These are phyloP conservation scores for Crambe crambe DNA, from an alignment of 37 sponge, comb jelly and placozoan species.

Conservation along the genomic window DNA sequence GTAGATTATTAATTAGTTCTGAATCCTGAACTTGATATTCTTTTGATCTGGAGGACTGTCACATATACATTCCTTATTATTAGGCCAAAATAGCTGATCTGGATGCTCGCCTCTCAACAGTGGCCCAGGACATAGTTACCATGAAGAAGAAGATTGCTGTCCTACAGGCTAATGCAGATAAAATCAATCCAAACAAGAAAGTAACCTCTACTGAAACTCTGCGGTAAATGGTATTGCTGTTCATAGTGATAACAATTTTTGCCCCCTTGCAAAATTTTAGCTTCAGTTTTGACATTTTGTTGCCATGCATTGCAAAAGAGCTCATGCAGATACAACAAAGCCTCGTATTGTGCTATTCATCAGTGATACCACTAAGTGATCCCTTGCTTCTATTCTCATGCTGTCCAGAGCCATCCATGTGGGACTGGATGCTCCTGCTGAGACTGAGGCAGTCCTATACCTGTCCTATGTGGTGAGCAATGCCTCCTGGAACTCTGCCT, in stretches of 20 bases:
- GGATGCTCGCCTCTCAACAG: constrained; percentile 9
- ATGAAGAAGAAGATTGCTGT: constrained; percentile 9
- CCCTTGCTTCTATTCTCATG: not conserved
- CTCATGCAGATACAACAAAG: too few relatives aligned
- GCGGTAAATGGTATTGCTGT: too few relatives aligned
- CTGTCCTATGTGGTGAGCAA: constrained; percentile 76
- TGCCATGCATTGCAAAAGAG: too few relatives aligned
- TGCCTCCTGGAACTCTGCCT: constrained; percentile 75
- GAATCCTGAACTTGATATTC: too few relatives aligned
- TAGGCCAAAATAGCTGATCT: constrained; percentile 20
- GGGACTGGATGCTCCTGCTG: constrained; percentile 51
- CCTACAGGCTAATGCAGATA: constrained; percentile 34
- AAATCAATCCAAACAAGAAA: constrained; percentile 35
- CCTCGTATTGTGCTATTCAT: too few relatives aligned
- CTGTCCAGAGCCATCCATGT: constrained; percentile 52
- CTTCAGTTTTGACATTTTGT: too few relatives aligned
- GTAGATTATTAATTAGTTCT: not conserved
- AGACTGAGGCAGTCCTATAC: constrained; percentile 41
- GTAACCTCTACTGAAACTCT: too few relatives aligned
- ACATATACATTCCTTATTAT: not conserved
- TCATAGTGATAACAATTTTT: too few relatives aligned
- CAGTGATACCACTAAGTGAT: too few relatives aligned
- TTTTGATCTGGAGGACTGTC: too few relatives aligned
- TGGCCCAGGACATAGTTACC: not conserved
- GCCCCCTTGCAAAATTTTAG: too few relatives aligned